These are phyloP conservation scores for Drosophila greeni DNA, from an alignment of 2,888 invertebrate genomes.

Conservation along the genomic window DNA sequence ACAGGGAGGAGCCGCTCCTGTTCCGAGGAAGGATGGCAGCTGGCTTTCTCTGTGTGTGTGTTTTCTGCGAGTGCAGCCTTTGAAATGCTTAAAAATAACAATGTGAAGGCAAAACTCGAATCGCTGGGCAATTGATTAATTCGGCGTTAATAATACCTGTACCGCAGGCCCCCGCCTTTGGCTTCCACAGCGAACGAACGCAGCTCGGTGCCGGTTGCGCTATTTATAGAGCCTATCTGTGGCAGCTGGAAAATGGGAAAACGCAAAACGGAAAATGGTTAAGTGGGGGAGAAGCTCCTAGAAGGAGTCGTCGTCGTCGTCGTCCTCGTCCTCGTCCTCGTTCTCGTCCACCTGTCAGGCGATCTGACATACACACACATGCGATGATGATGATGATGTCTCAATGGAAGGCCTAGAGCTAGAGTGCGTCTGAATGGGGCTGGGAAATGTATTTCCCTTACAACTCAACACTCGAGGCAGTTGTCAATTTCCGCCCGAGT, in stretches of 20 bases:
- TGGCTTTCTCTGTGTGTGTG: slow-evolving; percentile 23
- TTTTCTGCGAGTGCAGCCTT: slow-evolving; percentile 42
- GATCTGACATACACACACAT: slow-evolving; percentile 17
- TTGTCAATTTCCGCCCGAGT: slow-evolving; percentile 40
- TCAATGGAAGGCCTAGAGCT: slow-evolving; percentile 25
- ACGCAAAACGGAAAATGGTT: slow-evolving; percentile 29
- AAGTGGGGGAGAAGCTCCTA: slow-evolving; percentile 35
- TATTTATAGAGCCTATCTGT: slow-evolving; percentile 25
- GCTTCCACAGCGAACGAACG: slow-evolving; percentile 13
- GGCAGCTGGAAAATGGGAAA: slow-evolving; percentile 32
- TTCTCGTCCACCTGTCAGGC: slow-evolving; percentile 23
- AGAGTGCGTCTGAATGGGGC: slow-evolving; percentile 32
- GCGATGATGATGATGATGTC: slow-evolving; percentile 25
- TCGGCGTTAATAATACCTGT: slow-evolving; percentile 72
- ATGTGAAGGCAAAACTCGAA: slow-evolving; percentile 47
- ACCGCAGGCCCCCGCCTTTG: slow-evolving; percentile 16
- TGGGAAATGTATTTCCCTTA: slow-evolving; percentile 67
- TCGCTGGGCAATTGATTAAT: slow-evolving; percentile 78
- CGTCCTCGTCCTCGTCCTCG: slow-evolving; percentile 22
- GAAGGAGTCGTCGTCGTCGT: slow-evolving; percentile 3
- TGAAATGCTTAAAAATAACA: slow-evolving; percentile 67
- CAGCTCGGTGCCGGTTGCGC: slow-evolving; percentile 3
- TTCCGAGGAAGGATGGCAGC: slow-evolving; percentile 15
- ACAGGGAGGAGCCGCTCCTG: slow-evolving; percentile 22
- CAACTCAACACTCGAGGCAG: slow-evolving; percentile 64